Base-by-base conservation (phyloP, 2,113 vertebrate genomes). In the Hyperoodon ampullatus region DNA sequence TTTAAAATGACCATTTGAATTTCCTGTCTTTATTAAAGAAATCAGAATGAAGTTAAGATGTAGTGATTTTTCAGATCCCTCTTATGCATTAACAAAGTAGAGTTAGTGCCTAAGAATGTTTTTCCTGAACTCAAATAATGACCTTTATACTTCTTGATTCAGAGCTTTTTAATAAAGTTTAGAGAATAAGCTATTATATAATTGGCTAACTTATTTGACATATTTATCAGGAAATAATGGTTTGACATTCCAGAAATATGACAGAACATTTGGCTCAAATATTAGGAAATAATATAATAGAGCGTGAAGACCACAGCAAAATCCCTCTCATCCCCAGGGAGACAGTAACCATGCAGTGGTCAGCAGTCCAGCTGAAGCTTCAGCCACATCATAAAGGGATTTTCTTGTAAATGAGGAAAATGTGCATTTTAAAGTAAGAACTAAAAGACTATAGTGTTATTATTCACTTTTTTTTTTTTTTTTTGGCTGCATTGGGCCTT, bases 201-300 rank as follows among this genome's bases (percentile, higher is more conserved):
- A 42, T 78, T 85, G 80, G 63, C n/a, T 65, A 80, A 78, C 2
- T 88, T 88, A 44, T 85, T 74, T 75, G 50, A 80, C 58, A 88
- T 78, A 42, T 95, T 90, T 21, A 23, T 81, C 39, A 33, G 88
- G 58, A 80, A 82, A 77, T 88, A 90, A 82, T 47, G 53, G 72
- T 74, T 81, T 68, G 13, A 84, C 88, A 94, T 91, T 92, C 61
- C 77, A 95, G 30, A 95, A 88, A 68, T 55, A 8, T 81, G 2
- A 78, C 26, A 93, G 70, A 95, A 75, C 60, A 47, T 68, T 5
- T 61, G 42, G 89, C 85, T 94, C 44, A 90, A 1, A 6, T 71
- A 87, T 24, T 84, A 84, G 42, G 44, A 96, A 97, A 93, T 96
- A 90, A 94, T 91, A 35, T 65, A 72, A 85, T 53, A 77, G 30